phyloP scores from a whole-genome alignment of 2,113 vertebrate species.

The Taxidea taxus region DNA sequence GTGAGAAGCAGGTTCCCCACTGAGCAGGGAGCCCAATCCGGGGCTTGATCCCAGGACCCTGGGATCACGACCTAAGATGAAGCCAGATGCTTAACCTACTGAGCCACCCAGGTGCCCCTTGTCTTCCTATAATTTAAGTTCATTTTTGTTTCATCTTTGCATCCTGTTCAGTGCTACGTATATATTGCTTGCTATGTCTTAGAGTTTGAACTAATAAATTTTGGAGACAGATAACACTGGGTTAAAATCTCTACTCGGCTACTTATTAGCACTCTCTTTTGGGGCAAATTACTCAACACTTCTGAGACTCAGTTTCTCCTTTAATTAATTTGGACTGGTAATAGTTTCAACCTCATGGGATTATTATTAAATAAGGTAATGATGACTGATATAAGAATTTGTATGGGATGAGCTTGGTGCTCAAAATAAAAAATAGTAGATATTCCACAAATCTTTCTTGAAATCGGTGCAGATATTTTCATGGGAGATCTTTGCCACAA shows the following conservation, averaged over 20 bases:
- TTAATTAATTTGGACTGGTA: not conserved
- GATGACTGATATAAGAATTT: not conserved
- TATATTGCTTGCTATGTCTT: not conserved
- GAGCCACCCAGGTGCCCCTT: not conserved
- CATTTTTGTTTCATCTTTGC: not conserved
- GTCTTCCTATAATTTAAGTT: not conserved
- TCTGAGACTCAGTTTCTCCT: not conserved
- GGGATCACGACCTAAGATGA: not conserved
- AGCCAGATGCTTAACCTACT: not conserved
- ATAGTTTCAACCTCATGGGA: not conserved
- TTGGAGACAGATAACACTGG: not conserved
- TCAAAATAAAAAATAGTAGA: not conserved
- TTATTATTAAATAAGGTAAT: not conserved
- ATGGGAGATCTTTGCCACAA: not conserved
- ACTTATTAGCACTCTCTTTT: not conserved
- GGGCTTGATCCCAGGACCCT: not conserved
- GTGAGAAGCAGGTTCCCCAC: no score
- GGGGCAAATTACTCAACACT: not conserved
- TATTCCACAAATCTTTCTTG: not conserved
- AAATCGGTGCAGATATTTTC: slow-evolving; percentile 35
- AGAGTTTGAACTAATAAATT: not conserved
- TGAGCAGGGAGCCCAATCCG: not conserved
- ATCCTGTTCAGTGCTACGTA: not conserved
- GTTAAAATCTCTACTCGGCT: not conserved
- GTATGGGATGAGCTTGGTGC: not conserved